phyloP scores from a whole-genome alignment of 2,797 vertebrate species.

The Scolopax rusticola region DNA sequence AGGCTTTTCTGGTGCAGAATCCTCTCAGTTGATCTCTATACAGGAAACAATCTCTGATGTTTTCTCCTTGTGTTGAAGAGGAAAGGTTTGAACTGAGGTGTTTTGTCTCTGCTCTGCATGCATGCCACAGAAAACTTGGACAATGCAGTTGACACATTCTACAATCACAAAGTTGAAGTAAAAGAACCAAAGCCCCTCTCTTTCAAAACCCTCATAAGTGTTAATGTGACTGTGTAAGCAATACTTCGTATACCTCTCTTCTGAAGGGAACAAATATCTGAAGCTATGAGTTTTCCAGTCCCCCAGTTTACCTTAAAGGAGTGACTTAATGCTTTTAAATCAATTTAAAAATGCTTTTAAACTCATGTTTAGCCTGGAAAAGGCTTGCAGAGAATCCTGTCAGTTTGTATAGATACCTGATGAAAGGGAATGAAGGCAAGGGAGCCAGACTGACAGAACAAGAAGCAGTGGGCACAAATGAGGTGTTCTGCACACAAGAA shows the following conservation, averaged over 20 bases:
- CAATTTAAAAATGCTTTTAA: no score
- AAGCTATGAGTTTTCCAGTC: not conserved
- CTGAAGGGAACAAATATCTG: not conserved
- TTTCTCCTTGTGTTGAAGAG: not conserved
- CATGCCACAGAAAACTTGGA: not conserved
- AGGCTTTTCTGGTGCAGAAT: not conserved
- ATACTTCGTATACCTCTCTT: fast-evolving
- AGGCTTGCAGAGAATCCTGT: not conserved
- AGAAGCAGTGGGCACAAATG: not conserved
- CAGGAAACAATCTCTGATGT: not conserved
- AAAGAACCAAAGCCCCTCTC: not conserved
- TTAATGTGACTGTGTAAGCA: not conserved
- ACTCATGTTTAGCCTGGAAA: not conserved
- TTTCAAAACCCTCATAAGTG: not conserved
- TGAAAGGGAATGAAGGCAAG: not conserved
- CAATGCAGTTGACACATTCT: not conserved
- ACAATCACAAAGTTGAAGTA: not conserved
- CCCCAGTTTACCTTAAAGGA: not conserved
- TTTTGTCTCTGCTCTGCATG: not conserved
- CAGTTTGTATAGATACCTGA: not conserved
- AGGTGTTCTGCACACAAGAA: not conserved
- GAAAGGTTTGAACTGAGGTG: not conserved
- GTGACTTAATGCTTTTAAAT: not conserved
- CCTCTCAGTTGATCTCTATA: not conserved
- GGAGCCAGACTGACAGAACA: not conserved